Evolutionary conservation across 2,888 invertebrate species (phyloP), one percentile per base, ranked within the genome.

Genomic region (Bellardia bayeri): DNA sequence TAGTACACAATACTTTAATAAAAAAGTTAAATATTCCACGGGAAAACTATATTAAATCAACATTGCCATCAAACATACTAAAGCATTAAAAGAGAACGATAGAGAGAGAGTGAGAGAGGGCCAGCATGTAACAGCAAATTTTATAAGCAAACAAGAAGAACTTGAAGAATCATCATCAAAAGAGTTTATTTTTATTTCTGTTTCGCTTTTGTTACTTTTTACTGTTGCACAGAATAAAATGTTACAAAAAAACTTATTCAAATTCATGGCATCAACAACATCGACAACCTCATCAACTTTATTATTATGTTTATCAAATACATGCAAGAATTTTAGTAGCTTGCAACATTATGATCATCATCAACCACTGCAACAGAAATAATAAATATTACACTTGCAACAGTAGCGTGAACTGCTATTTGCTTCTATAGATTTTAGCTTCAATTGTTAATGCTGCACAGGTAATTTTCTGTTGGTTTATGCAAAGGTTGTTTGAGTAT

Each of bases 21-120:
- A 37, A 58, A 76, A 69, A 56, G 49, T 61, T 71, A 72, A 86
- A 82, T 82, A 78, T 78, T 72, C 61, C 61, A 68, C 54, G 56
- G 64, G 45, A 66, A 61, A 40, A 72, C 81, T 69, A 51, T 75
- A 85, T 82, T 69, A 79, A 82, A 82, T 82, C 63, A 69, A 75
- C 45, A 79, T 82, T 79, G 74, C 82, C 79, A 30, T 54, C 68
- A 82, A 71, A 75, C n/a, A 14, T n/a, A 14, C 45, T 63, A 23
- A 69, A 80, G 40, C 54, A 78, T 30, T 14, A 7, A 80, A 11
- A 51, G 40, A 2, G 11, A n/a, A n/a, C n/a, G n/a, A n/a, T n/a
- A n/a, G n/a, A 80, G 37, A 23, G 0, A 23, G 23, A 23, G 23
- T 23, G 23, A 23, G 23, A 23, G 23, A 23, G 23, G 0, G 23